Percentiles rank a stretch among this genome's conserved stretches.
phyloP scores from a whole-genome alignment of 1,140 invertebrate genomes.

The Onthophagus taurus region DNA sequence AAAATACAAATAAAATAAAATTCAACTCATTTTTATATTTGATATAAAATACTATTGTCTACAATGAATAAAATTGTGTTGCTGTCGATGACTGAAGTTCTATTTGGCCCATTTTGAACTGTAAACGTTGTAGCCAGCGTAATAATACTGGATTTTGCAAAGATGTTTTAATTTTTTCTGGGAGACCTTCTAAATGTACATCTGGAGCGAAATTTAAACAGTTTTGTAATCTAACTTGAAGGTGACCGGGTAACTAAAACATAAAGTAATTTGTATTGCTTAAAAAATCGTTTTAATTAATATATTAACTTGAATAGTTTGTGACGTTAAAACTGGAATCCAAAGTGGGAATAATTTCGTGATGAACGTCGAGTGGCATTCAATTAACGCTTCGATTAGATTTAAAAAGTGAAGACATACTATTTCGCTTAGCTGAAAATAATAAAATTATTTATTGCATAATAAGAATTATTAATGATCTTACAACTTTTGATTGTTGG shows the following conservation, averaged over 20 bases:
- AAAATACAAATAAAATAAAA: neutral
- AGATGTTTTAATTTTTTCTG: slow-evolving; percentile 31
- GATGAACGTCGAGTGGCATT: slow-evolving; percentile 89
- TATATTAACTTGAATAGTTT: slow-evolving; percentile 63
- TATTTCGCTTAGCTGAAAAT: slow-evolving; percentile 82
- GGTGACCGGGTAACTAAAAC: slow-evolving; percentile 75
- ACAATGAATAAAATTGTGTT: slow-evolving; percentile 79
- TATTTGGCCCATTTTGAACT: slow-evolving; percentile 97
- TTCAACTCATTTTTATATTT: slow-evolving; percentile 3
- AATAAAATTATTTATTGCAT: slow-evolving; percentile 17
- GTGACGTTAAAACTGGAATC: slow-evolving; percentile 86
- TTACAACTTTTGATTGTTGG: slow-evolving; percentile 85
- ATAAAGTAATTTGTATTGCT: slow-evolving; percentile 16
- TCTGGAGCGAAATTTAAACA: slow-evolving; percentile 68
- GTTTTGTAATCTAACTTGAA: slow-evolving; percentile 81
- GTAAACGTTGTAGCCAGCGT: slow-evolving; percentile 83
- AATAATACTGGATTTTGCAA: slow-evolving; percentile 48
- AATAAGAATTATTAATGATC: slow-evolving; percentile 28
- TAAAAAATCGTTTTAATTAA: neutral
- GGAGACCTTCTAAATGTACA: slow-evolving; percentile 34
- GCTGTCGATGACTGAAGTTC: slow-evolving; percentile 91
- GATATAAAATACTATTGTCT: slow-evolving; percentile 26
- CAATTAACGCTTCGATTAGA: slow-evolving; percentile 88
- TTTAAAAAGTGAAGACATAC: slow-evolving; percentile 95
- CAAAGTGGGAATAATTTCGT: slow-evolving; percentile 76